Percentiles rank a stretch among this genome's conserved stretches.
phyloP scores from a whole-genome alignment of 1,140 invertebrate species.

The Platyscapa corneri region DNA sequence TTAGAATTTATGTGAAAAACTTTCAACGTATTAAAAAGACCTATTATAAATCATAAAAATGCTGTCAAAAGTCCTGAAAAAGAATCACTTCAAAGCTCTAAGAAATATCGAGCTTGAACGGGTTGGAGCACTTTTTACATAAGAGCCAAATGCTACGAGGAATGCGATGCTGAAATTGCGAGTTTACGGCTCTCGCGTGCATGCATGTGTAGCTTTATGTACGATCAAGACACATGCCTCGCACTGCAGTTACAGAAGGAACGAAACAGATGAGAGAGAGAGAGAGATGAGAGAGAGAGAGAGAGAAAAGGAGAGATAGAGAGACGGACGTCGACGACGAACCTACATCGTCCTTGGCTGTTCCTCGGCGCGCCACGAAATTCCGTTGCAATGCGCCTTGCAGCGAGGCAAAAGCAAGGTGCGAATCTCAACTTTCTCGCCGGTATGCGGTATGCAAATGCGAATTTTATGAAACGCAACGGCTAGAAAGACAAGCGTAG shows the following conservation, averaged over 20 bases:
- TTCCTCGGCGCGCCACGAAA: conserved; percentile 31
- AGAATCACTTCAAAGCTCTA: background rate
- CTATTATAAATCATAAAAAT: background rate
- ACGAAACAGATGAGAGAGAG: background rate
- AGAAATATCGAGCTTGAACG: conserved; percentile 10
- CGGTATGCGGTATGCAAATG: conserved; percentile 37
- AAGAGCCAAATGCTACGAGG: conserved; percentile 31
- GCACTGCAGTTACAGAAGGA: conserved; percentile 3
- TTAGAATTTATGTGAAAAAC: background rate
- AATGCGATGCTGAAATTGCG: conserved; percentile 17
- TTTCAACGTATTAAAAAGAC: background rate
- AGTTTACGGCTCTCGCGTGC: conserved; percentile 32
- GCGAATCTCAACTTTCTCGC: conserved; percentile 35
- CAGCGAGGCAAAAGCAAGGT: background rate
- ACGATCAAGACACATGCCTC: conserved; percentile 4
- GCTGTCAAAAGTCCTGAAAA: background rate
- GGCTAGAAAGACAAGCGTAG: background rate
- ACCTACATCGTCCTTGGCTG: conserved; percentile 35
- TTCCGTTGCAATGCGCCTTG: background rate
- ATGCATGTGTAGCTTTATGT: background rate
- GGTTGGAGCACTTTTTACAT: background rate
- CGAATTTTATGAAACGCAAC: conserved; percentile 42
- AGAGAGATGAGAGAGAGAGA: background rate
- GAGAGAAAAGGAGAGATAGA: background rate
- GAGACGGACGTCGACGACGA: background rate